phyloP scores from a whole-genome alignment of 2,888 invertebrate genomes.

The Carabus problematicus region DNA sequence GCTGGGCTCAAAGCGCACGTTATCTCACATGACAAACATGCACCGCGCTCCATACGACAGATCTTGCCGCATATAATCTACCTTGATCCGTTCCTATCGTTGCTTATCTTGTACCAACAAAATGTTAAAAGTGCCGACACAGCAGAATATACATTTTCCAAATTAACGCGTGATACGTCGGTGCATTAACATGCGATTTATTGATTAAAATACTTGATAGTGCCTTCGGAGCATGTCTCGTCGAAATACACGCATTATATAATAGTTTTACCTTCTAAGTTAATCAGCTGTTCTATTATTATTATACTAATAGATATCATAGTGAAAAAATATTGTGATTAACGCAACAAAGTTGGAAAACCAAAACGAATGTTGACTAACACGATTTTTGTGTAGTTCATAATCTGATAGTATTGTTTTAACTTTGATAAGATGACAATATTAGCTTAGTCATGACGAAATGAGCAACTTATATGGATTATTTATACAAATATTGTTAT shows the following conservation, averaged over 20 bases:
- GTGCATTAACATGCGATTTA: slow-evolving; percentile 11
- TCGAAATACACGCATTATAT: neutral
- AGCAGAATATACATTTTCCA: slow-evolving; percentile 5
- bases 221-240: neutral
- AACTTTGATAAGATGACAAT: slow-evolving; percentile 39
- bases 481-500: slow-evolving; percentile 33
- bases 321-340: too few relatives aligned
- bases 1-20: neutral
- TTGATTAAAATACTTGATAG: slow-evolving; percentile 25
- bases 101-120: slow-evolving; percentile 38
- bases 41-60: slow-evolving; percentile 14
- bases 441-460: slow-evolving; percentile 35
- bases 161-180: slow-evolving; percentile 27
- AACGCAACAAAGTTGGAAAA: too few relatives aligned
- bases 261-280: neutral
- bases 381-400: neutral
- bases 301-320: too few relatives aligned
- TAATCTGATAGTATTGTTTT: slow-evolving; percentile 39
- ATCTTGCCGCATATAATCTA: slow-evolving; percentile 37
- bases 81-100: slow-evolving; percentile 38
- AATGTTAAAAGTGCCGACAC: slow-evolving; percentile 23
- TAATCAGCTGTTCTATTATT: too few relatives aligned
- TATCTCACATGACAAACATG: slow-evolving; percentile 8
- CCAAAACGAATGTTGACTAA: too few relatives aligned
- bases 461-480: slow-evolving; percentile 15